Conservation (phyloP, 2,797 vertebrate species). For the Anisognathus igniventris region DNA sequence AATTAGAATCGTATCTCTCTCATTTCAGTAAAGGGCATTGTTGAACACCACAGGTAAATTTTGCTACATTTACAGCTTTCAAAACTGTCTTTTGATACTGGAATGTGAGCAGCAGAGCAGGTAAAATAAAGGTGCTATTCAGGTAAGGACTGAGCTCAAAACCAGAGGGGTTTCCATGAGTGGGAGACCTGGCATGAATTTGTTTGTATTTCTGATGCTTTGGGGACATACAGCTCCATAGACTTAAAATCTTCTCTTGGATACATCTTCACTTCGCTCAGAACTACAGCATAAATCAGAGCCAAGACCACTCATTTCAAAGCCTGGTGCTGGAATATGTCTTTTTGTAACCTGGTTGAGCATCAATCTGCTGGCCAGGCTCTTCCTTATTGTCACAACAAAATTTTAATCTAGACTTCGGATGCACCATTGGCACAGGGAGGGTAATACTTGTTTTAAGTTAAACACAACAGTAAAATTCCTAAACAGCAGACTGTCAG, state of each 20-base stretch:
- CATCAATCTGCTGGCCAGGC: not conserved
- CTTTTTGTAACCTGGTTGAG: not conserved
- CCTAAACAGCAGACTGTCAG: not conserved
- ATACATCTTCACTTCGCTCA: not conserved
- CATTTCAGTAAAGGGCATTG: not conserved
- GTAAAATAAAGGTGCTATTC: not conserved
- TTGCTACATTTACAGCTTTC: not conserved
- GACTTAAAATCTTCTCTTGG: not conserved
- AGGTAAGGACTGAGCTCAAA: not conserved
- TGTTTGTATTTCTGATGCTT: not conserved
- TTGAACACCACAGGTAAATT: not conserved
- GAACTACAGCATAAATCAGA: not conserved
- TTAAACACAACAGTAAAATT: not conserved
- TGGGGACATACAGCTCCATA: not conserved
- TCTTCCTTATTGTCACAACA: not conserved
- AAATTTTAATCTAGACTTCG: not conserved
- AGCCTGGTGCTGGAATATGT: not conserved
- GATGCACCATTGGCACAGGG: not conserved
- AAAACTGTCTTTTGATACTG: not conserved
- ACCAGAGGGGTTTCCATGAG: not conserved
- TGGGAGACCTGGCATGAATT: not conserved
- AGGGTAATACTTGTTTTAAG: not conserved
- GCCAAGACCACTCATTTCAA: not conserved
- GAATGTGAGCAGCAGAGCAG: not conserved
- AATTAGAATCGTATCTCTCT: not conserved